Conservation (phyloP, 2,113 vertebrate genomes). For the Muscicapa adusta region DNA sequence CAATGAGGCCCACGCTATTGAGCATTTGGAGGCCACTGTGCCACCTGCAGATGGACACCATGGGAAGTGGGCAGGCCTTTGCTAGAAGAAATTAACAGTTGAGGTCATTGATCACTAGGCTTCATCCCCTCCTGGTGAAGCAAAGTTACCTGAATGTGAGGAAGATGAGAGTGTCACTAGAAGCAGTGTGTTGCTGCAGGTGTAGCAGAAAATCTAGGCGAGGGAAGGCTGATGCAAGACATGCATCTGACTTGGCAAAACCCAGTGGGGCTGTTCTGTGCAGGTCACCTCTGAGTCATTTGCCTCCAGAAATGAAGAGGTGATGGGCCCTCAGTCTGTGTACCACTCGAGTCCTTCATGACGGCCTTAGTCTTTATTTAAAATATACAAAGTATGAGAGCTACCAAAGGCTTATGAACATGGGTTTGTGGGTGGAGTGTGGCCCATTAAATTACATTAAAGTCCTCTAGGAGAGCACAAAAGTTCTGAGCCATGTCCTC, state of each 20-base stretch:
- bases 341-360: neutral
- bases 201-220: neutral
- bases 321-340: neutral
- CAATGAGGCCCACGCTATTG: fast-evolving
- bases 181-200: neutral
- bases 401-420: neutral
- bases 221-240: neutral
- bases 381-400: neutral
- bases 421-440: neutral
- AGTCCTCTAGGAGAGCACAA: fast-evolving
- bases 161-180: neutral
- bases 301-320: neutral
- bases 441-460: neutral
- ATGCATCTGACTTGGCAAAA: neutral
- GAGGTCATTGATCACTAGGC: neutral
- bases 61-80: fast-evolving
- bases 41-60: neutral
- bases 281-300: neutral
- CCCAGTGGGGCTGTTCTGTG: neutral
- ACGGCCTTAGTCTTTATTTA: neutral
- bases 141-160: neutral
- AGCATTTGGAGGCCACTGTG: fast-evolving
- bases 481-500: neutral
- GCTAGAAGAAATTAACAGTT: neutral
- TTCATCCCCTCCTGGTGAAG: neutral